Evolutionary conservation across 2,888 invertebrate species (phyloP), one percentile per base, ranked within the genome.

Genomic region (Morpho deidamia): DNA sequence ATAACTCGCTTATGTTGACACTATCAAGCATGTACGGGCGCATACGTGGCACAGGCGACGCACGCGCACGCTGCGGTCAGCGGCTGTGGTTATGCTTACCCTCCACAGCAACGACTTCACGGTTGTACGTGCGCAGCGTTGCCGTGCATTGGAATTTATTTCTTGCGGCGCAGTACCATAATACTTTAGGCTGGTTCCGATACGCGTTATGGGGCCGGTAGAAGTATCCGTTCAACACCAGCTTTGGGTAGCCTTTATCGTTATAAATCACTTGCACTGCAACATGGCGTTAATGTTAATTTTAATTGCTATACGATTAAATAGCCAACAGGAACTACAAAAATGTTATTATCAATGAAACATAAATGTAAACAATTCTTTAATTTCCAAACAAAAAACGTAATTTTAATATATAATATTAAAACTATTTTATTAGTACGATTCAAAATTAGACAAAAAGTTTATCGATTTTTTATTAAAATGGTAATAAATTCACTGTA

Each of bases 161-260:
- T 43, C 88, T 70, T n/a, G 74, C 73, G 2, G 79, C 76, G 57
- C 89, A 89, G 64, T 89, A 88, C 88, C 88, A 89, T 44, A 89
- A 64, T 38, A 86, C 72, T 60, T 75, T 81, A 1, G 82, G 80
- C 62, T 81, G 80, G 54, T 86, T 85, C 50, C 88, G 74, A 59
- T 89, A 87, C 38, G 83, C 86, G 64, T 89, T 89, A 68, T 89
- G 88, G 2, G 87, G 84, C 9, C 87, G 75, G 61, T 78, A 89
- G 60, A 70, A 67, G 65, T 85, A 87, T 48, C 86, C 86, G 58
- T 81, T 67, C 60, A 78, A 58, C 55, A 76, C 64, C 61, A 89
- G 61, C 71, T 85, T 88, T 56, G 86, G 86, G 56, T 86, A 88
- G 41, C 86, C 87, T 59, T 76, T 81, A 59, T 71, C 70, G 60